Base-by-base conservation (phyloP, 1,140 invertebrate genomes). In the Drosophila arizonae region DNA sequence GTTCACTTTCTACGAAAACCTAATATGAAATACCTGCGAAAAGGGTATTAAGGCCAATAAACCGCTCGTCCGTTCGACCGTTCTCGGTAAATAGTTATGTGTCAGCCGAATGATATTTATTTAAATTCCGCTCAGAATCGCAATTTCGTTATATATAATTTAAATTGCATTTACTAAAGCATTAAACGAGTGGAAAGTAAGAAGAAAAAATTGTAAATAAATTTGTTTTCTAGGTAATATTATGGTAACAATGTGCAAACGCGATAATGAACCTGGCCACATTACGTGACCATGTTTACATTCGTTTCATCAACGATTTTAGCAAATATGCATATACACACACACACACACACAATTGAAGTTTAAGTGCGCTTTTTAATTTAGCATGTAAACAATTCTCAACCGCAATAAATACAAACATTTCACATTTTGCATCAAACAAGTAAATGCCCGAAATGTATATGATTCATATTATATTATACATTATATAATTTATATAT, bases 251-350 rank as follows among this genome's bases (percentile, higher is more conserved):
- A 79, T 73, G 68, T 79, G 72, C 68, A 68, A 87, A 71, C 51
- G 39, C 63, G 82, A 87, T 86, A 86, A 86, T 87, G 82, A 86
- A 86, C 82, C 79, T 54, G 43, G 46, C 61, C 61, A 36, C 68
- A 60, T 41, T 76, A 81, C 79, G 79, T 87, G 82, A 69, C 51
- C 46, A 46, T 77, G 51, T 64, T 52, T 63, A 65, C 73, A 67
- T 86, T 64, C 70, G 56, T 76, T 62, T 73, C 65, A 61, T 46
- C 41, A 65, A 70, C 33, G 57, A 41, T 65, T 75, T 64, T 70
- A 61, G 36, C 46, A 77, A 80, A 60, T 77, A 6, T 8, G 72
- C 69, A 58, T 52, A 9, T 41, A 50, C 39, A 24, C 39, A 30
- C 57, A 64, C 56, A 64, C 56, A 36, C 17, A 45, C 13, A 51